Conservation (phyloP, 2,888 invertebrate species). For the Scaptomyza flava region DNA sequence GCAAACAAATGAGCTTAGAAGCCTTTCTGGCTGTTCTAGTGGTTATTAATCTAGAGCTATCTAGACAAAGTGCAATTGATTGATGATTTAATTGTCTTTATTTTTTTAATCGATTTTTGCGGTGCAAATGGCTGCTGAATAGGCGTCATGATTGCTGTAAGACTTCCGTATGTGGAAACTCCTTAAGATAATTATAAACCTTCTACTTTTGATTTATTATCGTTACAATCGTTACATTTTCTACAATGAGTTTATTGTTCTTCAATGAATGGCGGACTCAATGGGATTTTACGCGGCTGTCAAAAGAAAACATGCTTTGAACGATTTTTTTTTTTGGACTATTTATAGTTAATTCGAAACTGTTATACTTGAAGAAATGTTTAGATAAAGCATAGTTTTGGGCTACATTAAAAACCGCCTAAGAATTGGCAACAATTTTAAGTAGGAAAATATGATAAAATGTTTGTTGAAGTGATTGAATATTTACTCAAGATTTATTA, state of each 20-base stretch:
- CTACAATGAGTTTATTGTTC: not conserved
- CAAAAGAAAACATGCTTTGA: not conserved
- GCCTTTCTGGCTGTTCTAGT: constrained; percentile 29
- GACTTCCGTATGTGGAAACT: constrained; percentile 45
- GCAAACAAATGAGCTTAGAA: constrained; percentile 53
- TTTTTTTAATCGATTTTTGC: constrained; percentile 42
- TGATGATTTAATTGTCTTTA: constrained; percentile 62
- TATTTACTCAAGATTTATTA: no score
- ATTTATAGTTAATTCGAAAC: not conserved
- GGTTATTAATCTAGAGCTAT: constrained; percentile 9
- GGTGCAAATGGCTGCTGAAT: constrained; percentile 37
- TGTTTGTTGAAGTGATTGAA: no score
- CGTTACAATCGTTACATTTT: constrained; percentile 10
- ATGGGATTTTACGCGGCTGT: not conserved
- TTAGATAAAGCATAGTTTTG: constrained; percentile 17
- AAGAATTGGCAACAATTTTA: constrained; percentile 8
- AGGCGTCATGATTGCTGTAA: constrained; percentile 31
- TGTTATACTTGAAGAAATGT: constrained; percentile 10
- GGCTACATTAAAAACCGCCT: constrained; percentile 11
- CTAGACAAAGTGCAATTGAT: constrained; percentile 58
- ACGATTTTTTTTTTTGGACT: not conserved
- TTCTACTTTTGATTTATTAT: constrained; percentile 32
- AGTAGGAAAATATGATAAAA: no score
- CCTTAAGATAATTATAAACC: constrained; percentile 35
- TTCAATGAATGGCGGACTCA: not conserved